Conservation (phyloP, 2,113 vertebrate species). For the Phalacrocorax carbo region DNA sequence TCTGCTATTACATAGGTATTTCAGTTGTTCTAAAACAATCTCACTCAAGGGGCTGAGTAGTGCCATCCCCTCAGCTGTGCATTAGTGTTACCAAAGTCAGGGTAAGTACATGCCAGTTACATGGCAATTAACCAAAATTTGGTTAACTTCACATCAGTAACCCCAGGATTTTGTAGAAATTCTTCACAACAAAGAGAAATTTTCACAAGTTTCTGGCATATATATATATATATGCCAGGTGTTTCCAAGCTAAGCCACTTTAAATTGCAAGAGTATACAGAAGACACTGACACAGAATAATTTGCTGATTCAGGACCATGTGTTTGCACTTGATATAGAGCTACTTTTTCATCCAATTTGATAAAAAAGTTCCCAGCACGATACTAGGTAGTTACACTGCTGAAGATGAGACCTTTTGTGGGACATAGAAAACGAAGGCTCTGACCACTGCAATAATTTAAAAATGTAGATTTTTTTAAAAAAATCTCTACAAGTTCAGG, state of each 20-base stretch:
- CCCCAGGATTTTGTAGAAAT: neutral
- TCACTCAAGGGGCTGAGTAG: neutral
- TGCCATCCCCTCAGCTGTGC: neutral
- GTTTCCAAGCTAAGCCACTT: neutral
- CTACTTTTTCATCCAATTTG: neutral
- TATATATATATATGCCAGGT: neutral
- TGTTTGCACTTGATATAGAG: neutral
- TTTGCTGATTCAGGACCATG: neutral
- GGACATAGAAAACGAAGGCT: neutral
- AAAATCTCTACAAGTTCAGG: neutral
- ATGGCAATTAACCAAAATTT: neutral
- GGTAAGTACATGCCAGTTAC: neutral
- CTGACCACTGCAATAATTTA: neutral
- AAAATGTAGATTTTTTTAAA: too few species aligned
- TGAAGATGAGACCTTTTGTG: neutral
- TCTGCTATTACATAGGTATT: neutral
- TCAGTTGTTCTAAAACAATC: neutral
- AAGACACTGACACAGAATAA: neutral
- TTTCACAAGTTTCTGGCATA: neutral
- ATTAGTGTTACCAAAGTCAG: neutral
- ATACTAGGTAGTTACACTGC: neutral
- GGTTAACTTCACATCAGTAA: neutral
- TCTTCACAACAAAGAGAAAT: neutral
- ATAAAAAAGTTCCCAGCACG: neutral
- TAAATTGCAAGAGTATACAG: neutral